These are phyloP conservation scores for Pristionchus arcanus DNA, from an alignment of 2,888 invertebrate species.

Conservation along the genomic window DNA sequence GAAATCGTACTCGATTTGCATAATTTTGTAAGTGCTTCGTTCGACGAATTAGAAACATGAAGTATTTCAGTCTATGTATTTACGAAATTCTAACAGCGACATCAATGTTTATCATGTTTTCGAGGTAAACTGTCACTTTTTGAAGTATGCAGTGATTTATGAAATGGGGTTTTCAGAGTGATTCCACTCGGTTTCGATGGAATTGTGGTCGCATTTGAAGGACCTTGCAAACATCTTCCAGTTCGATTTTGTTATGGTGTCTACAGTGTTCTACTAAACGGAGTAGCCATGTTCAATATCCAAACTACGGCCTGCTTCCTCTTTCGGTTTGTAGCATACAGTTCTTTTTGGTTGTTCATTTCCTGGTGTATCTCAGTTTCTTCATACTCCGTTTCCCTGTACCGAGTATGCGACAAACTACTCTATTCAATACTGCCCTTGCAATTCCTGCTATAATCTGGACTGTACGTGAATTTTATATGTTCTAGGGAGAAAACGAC, in stretches of 20 bases:
- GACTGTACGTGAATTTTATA: neutral
- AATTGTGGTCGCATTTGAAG: neutral
- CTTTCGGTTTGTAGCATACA: neutral
- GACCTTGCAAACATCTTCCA: neutral
- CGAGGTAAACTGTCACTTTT: neutral
- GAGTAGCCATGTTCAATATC: neutral
- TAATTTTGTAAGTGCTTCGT: neutral
- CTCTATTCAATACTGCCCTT: neutral
- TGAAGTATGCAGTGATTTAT: neutral
- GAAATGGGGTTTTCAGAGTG: neutral
- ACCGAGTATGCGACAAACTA: neutral
- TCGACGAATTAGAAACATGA: rapidly evolving
- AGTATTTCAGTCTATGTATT: neutral
- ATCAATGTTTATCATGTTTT: neutral
- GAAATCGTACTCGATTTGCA: neutral
- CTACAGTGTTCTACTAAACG: neutral
- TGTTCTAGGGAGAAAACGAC: neutral
- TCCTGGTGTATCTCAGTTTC: neutral
- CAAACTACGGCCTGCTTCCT: neutral
- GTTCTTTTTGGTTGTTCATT: too few species aligned
- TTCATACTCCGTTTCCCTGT: neutral
- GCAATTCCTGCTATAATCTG: neutral
- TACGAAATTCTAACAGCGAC: neutral
- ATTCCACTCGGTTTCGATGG: neutral
- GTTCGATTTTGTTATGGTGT: neutral